Percentiles rank a stretch among this genome's conserved stretches.
Conservation (phyloP, 2,113 vertebrate species). For the Labeo rohita region DNA sequence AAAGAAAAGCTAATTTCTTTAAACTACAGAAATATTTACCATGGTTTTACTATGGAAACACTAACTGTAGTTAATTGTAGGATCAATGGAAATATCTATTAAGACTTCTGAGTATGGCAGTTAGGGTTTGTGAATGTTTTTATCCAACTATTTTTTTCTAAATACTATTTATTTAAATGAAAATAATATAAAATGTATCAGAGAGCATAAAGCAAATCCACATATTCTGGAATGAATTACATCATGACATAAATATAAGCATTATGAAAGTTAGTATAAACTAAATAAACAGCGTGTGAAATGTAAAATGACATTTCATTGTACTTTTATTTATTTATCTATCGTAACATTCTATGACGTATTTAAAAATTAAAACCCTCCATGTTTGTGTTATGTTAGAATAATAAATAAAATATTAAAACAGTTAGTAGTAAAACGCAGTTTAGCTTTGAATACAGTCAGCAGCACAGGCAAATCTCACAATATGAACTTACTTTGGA, state of each 20-base stretch:
- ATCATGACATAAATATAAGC: background rate
- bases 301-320: background rate
- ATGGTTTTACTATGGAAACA: background rate
- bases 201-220: no score
- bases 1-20: background rate
- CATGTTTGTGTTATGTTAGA: no score
- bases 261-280: background rate
- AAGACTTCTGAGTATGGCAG: background rate
- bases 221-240: background rate
- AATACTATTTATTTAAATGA: background rate
- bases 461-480: background rate
- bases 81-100: background rate
- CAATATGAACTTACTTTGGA: constrained; percentile 57
- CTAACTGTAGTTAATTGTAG: background rate
- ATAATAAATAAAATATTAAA: no score
- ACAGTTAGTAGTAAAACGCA: background rate
- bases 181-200: no score
- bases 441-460: background rate
- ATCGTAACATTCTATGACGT: background rate
- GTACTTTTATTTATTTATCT: background rate
- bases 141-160: background rate
- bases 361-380: background rate
- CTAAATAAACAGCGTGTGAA: background rate
- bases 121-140: background rate
- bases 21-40: background rate